phyloP scores from a whole-genome alignment of 2,797 vertebrate species.

The Poliocrania exsul region DNA sequence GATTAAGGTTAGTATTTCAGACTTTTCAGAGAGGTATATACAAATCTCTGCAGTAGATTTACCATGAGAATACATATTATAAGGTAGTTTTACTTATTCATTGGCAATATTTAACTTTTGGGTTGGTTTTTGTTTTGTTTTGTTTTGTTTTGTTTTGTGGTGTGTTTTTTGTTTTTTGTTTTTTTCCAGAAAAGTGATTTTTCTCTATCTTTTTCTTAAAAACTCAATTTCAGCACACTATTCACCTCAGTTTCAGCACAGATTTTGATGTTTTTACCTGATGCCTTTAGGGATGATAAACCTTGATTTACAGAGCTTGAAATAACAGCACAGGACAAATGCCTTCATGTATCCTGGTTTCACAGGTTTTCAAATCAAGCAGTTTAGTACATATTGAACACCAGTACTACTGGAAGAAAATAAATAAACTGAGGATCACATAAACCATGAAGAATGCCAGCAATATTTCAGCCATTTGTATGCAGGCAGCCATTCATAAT shows the following conservation, averaged over 20 bases:
- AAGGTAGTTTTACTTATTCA: neutral
- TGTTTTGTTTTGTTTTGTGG: too few species aligned
- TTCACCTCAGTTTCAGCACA: neutral
- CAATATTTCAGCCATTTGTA: constrained; percentile 25
- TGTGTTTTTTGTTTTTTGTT: too few species aligned
- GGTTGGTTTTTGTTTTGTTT: too few species aligned
- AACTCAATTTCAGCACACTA: neutral
- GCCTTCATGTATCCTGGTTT: neutral
- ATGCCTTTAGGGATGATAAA: neutral
- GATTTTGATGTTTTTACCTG: neutral
- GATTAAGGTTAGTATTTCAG: neutral
- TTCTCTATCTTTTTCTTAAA: neutral
- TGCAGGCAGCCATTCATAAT: constrained; percentile 28
- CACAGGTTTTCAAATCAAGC: neutral
- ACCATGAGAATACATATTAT: neutral
- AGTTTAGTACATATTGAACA: neutral
- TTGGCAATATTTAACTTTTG: neutral
- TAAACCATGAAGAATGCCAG: neutral
- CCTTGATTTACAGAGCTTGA: neutral
- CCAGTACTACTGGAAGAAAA: neutral
- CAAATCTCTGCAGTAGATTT: neutral
- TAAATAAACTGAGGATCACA: neutral
- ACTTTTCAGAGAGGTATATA: neutral
- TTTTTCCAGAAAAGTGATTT: neutral
- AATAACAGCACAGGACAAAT: neutral